These are phyloP conservation scores for Meghimatium bilineatum DNA, from an alignment of 2,888 invertebrate genomes.

Conservation along the genomic window DNA sequence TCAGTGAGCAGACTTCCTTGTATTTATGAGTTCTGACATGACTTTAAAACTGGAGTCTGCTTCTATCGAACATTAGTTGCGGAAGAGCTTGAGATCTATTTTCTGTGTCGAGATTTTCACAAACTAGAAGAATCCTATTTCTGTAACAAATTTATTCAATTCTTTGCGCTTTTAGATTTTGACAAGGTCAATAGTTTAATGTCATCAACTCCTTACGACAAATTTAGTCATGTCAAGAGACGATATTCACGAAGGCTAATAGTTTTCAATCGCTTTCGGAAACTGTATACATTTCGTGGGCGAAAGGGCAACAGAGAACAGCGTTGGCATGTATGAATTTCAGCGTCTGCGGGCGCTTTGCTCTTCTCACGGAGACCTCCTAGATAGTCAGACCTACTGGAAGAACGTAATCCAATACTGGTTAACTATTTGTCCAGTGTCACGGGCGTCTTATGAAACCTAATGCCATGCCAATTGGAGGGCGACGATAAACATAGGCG, in stretches of 20 bases:
- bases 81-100: background rate
- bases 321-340: slow-evolving; percentile 2
- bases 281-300: background rate
- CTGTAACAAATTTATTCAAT: background rate
- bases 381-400: background rate
- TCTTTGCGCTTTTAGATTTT: background rate
- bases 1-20: no score
- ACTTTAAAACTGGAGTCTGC: no score
- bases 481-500: slow-evolving; percentile 17
- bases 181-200: background rate
- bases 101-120: background rate
- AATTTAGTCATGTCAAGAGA: background rate
- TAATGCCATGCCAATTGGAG: slow-evolving; percentile 2
- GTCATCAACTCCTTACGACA: background rate
- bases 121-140: background rate
- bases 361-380: background rate
- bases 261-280: no score
- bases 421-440: slow-evolving; percentile 45
- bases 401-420: slow-evolving; percentile 28
- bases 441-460: slow-evolving; percentile 8
- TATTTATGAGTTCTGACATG: no score
- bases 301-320: background rate
- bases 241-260: background rate
- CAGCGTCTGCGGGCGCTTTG: background rate
- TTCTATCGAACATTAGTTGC: background rate